These are phyloP conservation scores for Drosophila orena DNA, from an alignment of 1,140 invertebrate species.

Conservation along the genomic window DNA sequence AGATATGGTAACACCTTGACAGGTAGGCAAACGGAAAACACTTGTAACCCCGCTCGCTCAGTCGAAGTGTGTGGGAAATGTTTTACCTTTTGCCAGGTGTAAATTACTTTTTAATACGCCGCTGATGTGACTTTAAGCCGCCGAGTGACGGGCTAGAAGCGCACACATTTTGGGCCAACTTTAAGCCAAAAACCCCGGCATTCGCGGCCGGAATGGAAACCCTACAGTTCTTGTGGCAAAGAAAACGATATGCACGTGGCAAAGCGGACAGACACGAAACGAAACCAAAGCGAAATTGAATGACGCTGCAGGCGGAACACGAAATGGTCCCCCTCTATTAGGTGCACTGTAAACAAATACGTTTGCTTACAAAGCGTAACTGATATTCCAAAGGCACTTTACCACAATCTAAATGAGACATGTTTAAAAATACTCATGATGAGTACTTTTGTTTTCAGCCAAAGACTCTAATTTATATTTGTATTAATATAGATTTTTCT, in stretches of 20 bases:
- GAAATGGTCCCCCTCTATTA: constrained; percentile 18
- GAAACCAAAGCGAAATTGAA: constrained; percentile 48
- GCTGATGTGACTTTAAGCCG: constrained; percentile 58
- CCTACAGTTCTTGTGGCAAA: constrained; percentile 12
- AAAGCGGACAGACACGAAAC: constrained; percentile 36
- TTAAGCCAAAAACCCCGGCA: constrained; percentile 20
- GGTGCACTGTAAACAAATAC: background rate
- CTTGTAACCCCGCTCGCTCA: constrained; percentile 17
- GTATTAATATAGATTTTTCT: background rate
- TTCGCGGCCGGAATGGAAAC: constrained; percentile 12
- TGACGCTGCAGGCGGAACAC: constrained; percentile 39
- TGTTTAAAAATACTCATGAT: background rate
- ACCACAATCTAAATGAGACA: no score
- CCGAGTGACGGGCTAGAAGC: constrained; percentile 37
- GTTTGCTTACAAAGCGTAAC: background rate
- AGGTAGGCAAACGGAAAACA: constrained; percentile 40
- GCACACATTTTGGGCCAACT: constrained; percentile 29
- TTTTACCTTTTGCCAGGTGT: constrained; percentile 62
- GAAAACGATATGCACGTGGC: constrained; percentile 56
- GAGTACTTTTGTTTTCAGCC: no score
- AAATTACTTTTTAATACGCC: constrained; percentile 79
- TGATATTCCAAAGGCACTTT: background rate
- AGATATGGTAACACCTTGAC: constrained; percentile 55
- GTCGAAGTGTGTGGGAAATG: constrained; percentile 59
- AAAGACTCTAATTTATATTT: background rate